Evolutionary conservation across 92 coral and sea anemone species (phyloP).

Genomic region (Nematostella vectensis): DNA sequence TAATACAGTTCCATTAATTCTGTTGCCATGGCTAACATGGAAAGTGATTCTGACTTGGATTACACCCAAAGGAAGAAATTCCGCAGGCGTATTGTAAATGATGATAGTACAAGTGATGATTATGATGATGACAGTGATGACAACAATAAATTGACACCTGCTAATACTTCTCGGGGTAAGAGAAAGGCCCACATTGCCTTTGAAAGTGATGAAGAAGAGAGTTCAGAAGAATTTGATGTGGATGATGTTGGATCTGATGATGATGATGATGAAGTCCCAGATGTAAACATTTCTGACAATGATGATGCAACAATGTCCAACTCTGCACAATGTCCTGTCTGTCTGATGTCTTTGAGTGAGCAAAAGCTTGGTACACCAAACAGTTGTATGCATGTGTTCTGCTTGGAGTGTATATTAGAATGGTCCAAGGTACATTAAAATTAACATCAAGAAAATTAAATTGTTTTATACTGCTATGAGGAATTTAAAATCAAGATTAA

Average conservation of each 20-base stretch:
- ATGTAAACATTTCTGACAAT: constrained; percentile 22
- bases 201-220: constrained; percentile 33
- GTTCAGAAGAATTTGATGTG: constrained; percentile 6
- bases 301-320: constrained; percentile 24
- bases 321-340: constrained; percentile 79
- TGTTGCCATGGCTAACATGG: no score
- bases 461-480: no score
- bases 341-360: constrained; percentile 82
- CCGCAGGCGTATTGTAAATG: not conserved
- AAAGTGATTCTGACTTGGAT: no score
- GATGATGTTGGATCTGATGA: constrained; percentile 3
- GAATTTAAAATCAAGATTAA: no score
- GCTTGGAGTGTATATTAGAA: constrained; percentile 80
- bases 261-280: constrained; percentile 31
- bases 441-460: no score
- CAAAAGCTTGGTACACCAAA: constrained; percentile 86
- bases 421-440: constrained; percentile 97
- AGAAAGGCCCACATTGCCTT: constrained; percentile 3
- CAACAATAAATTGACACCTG: constrained; percentile 3
- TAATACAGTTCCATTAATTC: no score
- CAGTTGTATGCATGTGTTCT: constrained; percentile 83
- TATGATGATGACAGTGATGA: constrained; percentile 14
- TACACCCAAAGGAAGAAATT: no score
- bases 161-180: constrained; percentile 13
- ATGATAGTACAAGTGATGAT: not conserved